These are phyloP conservation scores for Rhombomys opimus DNA, from an alignment of 2,113 vertebrate species.

Conservation along the genomic window DNA sequence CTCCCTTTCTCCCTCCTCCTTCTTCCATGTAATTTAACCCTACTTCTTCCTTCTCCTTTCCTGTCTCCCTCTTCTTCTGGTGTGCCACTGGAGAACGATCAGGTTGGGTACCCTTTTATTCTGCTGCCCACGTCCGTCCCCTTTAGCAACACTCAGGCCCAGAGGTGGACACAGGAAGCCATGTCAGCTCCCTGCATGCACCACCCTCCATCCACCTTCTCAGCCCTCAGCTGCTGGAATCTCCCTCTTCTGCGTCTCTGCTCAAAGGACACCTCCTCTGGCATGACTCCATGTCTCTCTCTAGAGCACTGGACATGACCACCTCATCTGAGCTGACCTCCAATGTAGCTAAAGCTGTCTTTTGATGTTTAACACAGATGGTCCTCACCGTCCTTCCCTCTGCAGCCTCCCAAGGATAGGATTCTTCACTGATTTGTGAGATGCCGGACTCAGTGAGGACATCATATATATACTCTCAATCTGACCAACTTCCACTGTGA, in stretches of 20 bases:
- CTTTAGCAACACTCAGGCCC: not conserved
- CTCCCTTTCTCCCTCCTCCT: not conserved
- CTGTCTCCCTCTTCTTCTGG: too few species aligned
- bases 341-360: not conserved
- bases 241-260: not conserved
- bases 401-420: not conserved
- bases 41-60: not conserved
- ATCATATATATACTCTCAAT: not conserved
- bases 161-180: fast-evolving
- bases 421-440: too few species aligned
- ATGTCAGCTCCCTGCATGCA: fast-evolving
- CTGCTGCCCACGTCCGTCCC: not conserved
- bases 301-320: not conserved
- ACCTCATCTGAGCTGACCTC: not conserved
- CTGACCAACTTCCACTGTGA: not conserved
- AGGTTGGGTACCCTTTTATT: not conserved
- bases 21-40: not conserved
- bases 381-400: not conserved
- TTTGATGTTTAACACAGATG: not conserved
- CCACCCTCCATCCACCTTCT: not conserved
- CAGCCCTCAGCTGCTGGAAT: not conserved
- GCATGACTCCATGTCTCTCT: too few species aligned
- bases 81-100: too few species aligned
- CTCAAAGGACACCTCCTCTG: not conserved
- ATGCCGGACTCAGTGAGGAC: not conserved